Evolutionary conservation across 2,888 invertebrate genomes (phyloP), one percentile per base, ranked within the genome.

Genomic region (Andrena hattorfiana): DNA sequence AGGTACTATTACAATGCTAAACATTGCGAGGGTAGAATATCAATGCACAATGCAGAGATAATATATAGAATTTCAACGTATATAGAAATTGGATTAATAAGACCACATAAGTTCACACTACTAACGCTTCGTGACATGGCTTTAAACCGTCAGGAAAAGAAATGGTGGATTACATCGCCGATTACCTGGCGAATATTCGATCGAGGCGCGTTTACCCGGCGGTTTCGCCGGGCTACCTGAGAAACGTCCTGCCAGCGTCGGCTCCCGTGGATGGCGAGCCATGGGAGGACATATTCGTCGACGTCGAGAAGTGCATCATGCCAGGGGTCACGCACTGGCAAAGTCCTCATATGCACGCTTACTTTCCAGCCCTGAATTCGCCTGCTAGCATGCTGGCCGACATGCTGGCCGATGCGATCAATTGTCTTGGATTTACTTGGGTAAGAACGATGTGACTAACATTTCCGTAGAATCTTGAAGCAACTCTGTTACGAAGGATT

Each of bases 251-350:
- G 74, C 99, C 99, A 0, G 96, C 96, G 30, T 96, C 97, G 28
- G 98, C 99, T 0, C 99, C 99, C 0, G 93, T 96, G 3, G 95
- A 97, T 20, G 98, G 98, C 0, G 99, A 99, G 94, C 94, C 96
- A 2, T 99, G 98, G 98, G 96, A 97, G n/a, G 95, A 96, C 66
- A 99, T 99, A 87, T 97, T 99, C 91, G 95, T 96, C 59, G 99
- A 99, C 93, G 96, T 99, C 0, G 99, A 99, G 90, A 95, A 96
- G 51, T 97, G 99, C 88, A 97, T 99, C 76, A 99, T 99, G 98
- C 99, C 99, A 0, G 99, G 99, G 89, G 98, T 99, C 86, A 98
- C 98, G 0, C 98, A 98, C 92, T 98, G 98, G 98, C 99, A 99
- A 94, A 98, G 98, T 92, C 99, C 99, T 0, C 97, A 99, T 91